Base-by-base conservation (phyloP, 2,113 vertebrate species). In the Paradoxurus hermaphroditus region DNA sequence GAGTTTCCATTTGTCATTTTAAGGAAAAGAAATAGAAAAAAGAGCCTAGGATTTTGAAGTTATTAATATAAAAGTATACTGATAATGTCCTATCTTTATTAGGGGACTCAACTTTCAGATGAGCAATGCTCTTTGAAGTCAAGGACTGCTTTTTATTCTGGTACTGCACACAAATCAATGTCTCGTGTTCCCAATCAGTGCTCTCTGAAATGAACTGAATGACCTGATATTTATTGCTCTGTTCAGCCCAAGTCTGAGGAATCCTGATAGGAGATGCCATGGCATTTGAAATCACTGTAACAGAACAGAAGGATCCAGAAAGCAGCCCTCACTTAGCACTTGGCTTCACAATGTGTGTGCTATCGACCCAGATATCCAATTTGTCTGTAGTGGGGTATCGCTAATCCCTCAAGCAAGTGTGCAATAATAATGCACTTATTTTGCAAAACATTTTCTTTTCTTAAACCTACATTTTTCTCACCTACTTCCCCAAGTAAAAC, bases 341-440 rank as follows among this genome's bases (percentile, higher is more conserved):
- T 41, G 86, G 21, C 56, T 92, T 95, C 51, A 89, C 59, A 68
- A 7, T 46, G 4, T 75, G 7, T n/a, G 18, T 46, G 14, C 49
- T 89, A 41, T 82, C 27, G 79, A 53, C 77, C 14, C 46, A 91
- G n/a, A 12, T 18, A 93, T 84, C 44, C 15, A 70, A 34, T 93
- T 89, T 88, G 15, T 70, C 53, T 86, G 14, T 91, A 82, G 44
- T 62, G 14, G 14, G 31, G 44, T 89, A 65, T 46, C 83, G 67
- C 73, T 93, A 70, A 89, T 73, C 75, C 65, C 78, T 93, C 53
- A 96, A 86, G 41, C 15, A 94, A 91, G 68, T 75, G 4, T 85
- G 2, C 65, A 86, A 93, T 70, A 86, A 93, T 86, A 95, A 90
- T 92, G 19, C 63, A 81, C 36, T 93, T 92, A 92, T 83, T 96